Base-by-base conservation (phyloP, 2,113 vertebrate genomes). In the Callocephalon fimbriatum region DNA sequence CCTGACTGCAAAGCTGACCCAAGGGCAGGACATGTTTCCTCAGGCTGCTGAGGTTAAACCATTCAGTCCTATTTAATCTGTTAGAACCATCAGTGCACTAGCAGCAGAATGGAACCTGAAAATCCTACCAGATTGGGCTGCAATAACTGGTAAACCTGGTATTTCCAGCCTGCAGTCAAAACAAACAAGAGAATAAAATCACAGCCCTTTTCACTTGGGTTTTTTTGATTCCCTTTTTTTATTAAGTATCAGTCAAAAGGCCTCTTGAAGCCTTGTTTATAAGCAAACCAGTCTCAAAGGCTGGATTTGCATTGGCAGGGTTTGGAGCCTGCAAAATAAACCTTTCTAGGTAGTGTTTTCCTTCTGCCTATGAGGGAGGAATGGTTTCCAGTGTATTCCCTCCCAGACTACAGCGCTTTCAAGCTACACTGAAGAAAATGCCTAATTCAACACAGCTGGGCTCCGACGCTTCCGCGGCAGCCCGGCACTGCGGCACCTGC, bases 281-380 rank as follows among this genome's bases (percentile, higher is more conserved):
- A 95, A 94, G 87, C 95, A 95, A 91, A 79, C 66, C 53, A 88
- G 50, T 86, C 90, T 96, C 81, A 26, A 94, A 93, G 95, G 81
- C 81, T 93, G 92, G 71, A 94, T 96, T 96, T 96, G 90, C 92
- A 93, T 70, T 95, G 93, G 92, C 94, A 95, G 79, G 47, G 67
- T 78, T 90, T 74, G 56, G 17, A 90, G 73, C 56, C 86, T 92
- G 72, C 90, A 97, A 96, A 97, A 97, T 71, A 97, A 97, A 95
- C 94, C 90, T 96, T 97, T 97, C 95, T 88, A 81, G 93, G 83
- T 91, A 91, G 92, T 91, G 94, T 96, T 97, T 96, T 95, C 88
- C 94, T 95, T 95, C 90, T 97, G 92, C 83, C 88, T 86, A 8
- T 9, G 54, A 97, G 86, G 25, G 40, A 84, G 82, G 56, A 71